phyloP scores from a whole-genome alignment of 2,797 vertebrate genomes.

The Manis pentadactyla region DNA sequence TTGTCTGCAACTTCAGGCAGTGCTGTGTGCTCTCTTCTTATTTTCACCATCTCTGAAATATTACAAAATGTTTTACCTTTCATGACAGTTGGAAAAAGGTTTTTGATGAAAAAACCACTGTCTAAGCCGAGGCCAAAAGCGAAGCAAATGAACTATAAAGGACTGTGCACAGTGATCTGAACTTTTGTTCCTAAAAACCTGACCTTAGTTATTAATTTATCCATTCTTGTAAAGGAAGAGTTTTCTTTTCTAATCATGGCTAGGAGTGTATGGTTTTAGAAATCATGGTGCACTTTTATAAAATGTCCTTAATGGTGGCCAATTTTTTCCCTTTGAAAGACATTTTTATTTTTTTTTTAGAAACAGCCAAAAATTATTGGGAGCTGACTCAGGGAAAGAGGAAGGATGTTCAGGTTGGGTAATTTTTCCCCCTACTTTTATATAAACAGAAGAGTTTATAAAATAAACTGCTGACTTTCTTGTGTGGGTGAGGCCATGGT shows the following conservation, averaged over 20 bases:
- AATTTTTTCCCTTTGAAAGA: background rate
- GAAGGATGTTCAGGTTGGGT: background rate
- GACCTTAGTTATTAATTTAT: background rate
- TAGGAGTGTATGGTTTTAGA: background rate
- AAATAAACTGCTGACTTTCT: background rate
- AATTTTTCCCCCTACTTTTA: background rate
- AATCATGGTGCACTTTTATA: background rate
- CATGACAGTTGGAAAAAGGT: background rate
- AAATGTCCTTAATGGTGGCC: background rate
- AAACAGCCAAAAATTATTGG: background rate
- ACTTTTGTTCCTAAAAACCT: background rate
- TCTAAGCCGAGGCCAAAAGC: background rate
- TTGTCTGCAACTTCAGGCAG: background rate
- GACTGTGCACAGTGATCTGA: background rate
- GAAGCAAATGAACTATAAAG: background rate
- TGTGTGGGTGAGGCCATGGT: background rate
- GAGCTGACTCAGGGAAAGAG: background rate
- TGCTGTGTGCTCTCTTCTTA: background rate
- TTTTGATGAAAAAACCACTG: conserved; percentile 21
- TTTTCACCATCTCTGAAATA: background rate
- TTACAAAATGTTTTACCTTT: background rate
- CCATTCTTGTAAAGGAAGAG: background rate
- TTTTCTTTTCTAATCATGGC: background rate
- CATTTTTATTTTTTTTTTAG: background rate
- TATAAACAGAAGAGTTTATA: background rate